These are phyloP conservation scores for Minunthozetes semirufus DNA, from an alignment of 2,888 invertebrate species.

Conservation along the genomic window DNA sequence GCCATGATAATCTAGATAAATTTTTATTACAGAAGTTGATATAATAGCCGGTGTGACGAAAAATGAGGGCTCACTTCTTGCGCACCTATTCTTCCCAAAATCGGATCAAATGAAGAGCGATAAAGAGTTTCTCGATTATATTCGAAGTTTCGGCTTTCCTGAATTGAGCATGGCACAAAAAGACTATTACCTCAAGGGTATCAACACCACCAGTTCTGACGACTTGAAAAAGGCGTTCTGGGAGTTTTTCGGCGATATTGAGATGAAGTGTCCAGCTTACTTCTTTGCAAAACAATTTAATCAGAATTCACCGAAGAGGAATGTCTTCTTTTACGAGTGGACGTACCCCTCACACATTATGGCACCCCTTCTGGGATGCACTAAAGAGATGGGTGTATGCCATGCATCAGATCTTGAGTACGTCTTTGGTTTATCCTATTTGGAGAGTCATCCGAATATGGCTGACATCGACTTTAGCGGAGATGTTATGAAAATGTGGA, in stretches of 20 bases:
- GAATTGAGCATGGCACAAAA: background rate
- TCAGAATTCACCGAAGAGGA: background rate
- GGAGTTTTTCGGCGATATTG: background rate
- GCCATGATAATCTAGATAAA: too few species aligned
- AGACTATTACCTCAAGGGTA: background rate
- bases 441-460: background rate
- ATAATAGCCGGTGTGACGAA: background rate
- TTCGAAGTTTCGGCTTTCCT: background rate
- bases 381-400: slow-evolving; percentile 5
- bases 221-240: background rate
- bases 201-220: background rate
- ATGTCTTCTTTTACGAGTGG: background rate
- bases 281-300: slow-evolving; percentile 28
- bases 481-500: slow-evolving; percentile 30
- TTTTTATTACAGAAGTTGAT: background rate
- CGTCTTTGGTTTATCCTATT: background rate
- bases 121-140: background rate
- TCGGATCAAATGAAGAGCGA: too few species aligned
- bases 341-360: background rate
- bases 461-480: background rate
- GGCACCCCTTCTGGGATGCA: background rate
- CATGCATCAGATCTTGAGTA: background rate
- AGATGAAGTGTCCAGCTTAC: slow-evolving; percentile 3
- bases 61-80: background rate
- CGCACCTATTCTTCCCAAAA: background rate